Percentiles rank a stretch among this genome's conserved stretches.
These are phyloP conservation scores for Brachionus rotundiformis DNA, from an alignment of 1,140 invertebrate species.

Conservation along the genomic window DNA sequence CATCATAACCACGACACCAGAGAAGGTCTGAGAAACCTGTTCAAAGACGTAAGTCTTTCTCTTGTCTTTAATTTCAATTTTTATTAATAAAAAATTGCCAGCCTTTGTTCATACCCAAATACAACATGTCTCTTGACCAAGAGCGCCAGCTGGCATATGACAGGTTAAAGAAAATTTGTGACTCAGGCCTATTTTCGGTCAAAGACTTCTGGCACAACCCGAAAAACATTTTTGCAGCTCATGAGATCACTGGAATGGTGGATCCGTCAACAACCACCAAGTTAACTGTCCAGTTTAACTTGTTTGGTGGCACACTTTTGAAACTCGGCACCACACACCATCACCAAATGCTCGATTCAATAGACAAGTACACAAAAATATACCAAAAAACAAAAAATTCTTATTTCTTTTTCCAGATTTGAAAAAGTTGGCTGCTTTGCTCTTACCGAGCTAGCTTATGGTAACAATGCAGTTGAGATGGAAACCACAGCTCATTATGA, in stretches of 20 bases:
- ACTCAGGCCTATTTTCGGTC: slow-evolving; percentile 60
- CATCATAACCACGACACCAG: slow-evolving; percentile 62
- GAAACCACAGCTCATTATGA: slow-evolving; percentile 62
- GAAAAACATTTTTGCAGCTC: slow-evolving; percentile 60
- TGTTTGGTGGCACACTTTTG: slow-evolving; percentile 62
- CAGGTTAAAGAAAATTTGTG: slow-evolving; percentile 58
- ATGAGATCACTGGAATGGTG: slow-evolving; percentile 60
- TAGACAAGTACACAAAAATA: slow-evolving; percentile 28
- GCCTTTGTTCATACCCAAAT: slow-evolving; percentile 52
- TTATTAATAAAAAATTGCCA: neutral
- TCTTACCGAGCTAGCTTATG: slow-evolving; percentile 62
- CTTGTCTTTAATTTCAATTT: neutral
- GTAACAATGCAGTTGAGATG: slow-evolving; percentile 63
- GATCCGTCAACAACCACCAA: slow-evolving; percentile 62
- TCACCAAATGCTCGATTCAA: slow-evolving; percentile 57
- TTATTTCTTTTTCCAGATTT: slow-evolving; percentile 53
- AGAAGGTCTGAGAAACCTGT: slow-evolving; percentile 56
- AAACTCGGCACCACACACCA: slow-evolving; percentile 61
- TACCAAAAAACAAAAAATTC: too few species aligned
- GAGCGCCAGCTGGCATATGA: slow-evolving; percentile 59
- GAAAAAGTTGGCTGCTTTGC: slow-evolving; percentile 62
- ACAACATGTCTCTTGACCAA: slow-evolving; percentile 59
- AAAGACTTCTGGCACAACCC: slow-evolving; percentile 61
- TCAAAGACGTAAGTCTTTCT: slow-evolving; percentile 55
- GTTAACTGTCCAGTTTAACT: slow-evolving; percentile 64